A percentile compares a stretch with the other conserved stretches of the same genome.
Evolutionary conservation across 1,140 invertebrate species (phyloP).

Genomic region (Andrena cerasifolii): DNA sequence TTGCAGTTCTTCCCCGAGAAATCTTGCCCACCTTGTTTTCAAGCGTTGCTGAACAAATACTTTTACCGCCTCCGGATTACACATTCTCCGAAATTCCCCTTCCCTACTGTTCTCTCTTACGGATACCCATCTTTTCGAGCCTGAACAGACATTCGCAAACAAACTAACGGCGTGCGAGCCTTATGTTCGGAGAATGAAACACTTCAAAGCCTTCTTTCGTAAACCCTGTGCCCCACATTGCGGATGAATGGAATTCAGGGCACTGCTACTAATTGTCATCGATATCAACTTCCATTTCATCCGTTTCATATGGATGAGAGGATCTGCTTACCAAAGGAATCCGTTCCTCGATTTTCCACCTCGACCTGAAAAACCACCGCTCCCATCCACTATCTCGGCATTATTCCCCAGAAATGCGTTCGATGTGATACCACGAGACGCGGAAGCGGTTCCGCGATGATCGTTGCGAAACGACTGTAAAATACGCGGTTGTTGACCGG

Average conservation of each 20-base stretch:
- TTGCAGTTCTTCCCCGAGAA: neutral
- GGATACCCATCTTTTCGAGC: too few relatives aligned
- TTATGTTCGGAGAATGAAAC: too few relatives aligned
- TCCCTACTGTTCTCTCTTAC: too few relatives aligned
- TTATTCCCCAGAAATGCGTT: conserved; percentile 13
- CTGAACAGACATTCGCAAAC: too few relatives aligned
- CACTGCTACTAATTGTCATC: too few relatives aligned
- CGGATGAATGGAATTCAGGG: too few relatives aligned
- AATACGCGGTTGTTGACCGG: conserved; percentile 15
- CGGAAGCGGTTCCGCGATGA: neutral
- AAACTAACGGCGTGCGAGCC: too few relatives aligned
- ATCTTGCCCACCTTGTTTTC: neutral
- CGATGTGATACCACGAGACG: neutral
- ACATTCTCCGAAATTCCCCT: too few relatives aligned
- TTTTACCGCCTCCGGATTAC: neutral
- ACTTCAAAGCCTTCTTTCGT: too few relatives aligned
- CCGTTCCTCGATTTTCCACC: too few relatives aligned
- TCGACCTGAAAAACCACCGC: neutral
- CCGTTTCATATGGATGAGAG: neutral
- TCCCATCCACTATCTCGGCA: neutral
- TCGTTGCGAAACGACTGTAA: conserved; percentile 9
- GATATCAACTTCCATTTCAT: neutral
- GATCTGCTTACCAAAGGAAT: neutral
- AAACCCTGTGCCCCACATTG: too few relatives aligned
- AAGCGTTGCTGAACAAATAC: neutral